Percentiles rank a stretch among this genome's conserved stretches.
Conservation (phyloP, 2,888 invertebrate genomes). For the Rugalucina vietnamica region DNA sequence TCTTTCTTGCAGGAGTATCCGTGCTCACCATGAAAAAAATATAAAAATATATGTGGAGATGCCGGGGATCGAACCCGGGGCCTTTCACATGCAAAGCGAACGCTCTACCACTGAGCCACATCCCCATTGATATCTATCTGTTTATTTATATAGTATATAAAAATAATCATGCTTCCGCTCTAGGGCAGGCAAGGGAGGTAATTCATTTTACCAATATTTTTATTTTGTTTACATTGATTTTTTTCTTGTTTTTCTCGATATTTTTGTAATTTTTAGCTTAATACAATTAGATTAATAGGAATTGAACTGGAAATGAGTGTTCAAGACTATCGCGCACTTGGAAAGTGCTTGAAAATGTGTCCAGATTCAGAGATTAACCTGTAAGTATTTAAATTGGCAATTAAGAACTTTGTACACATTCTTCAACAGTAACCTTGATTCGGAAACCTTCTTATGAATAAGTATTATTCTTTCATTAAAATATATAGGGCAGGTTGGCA, state of each 20-base stretch:
- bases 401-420: no score
- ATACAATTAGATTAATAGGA: no score
- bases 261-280: no score
- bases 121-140: constrained; percentile 25
- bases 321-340: no score
- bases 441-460: no score
- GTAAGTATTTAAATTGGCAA: not conserved
- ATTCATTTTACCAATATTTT: not conserved
- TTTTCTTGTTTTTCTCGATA: no score
- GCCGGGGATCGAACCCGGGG: constrained; percentile 59
- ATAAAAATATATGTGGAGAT: constrained; percentile 36
- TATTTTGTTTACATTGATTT: no score
- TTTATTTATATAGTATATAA: not conserved
- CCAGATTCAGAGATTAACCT: constrained; percentile 17
- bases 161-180: not conserved
- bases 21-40: not conserved
- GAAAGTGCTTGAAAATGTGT: constrained; percentile 25
- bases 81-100: constrained; percentile 59
- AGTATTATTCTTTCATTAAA: no score
- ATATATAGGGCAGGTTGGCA: no score
- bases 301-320: no score
- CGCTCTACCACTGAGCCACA: constrained; percentile 58
- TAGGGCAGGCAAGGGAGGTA: not conserved
- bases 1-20: no score
- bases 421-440: no score